Percentiles rank a stretch among this genome's conserved stretches.
Conservation (phyloP, 2,888 invertebrate species). For the Euspilapteryx auroguttella region DNA sequence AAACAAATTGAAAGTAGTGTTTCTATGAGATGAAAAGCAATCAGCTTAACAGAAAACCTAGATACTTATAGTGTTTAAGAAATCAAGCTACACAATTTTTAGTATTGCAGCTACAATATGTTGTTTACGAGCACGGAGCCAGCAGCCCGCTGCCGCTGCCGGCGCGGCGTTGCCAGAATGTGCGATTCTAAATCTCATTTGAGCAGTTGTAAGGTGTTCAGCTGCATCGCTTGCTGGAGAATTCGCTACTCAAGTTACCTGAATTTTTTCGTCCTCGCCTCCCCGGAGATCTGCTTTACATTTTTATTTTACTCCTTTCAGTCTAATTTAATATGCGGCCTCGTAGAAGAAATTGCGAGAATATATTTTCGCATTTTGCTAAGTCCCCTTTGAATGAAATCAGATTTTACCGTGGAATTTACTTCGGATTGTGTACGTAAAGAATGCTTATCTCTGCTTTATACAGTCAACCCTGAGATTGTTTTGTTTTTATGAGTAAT, state of each 20-base stretch:
- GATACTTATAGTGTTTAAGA: too few species aligned
- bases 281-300: slow-evolving; percentile 33
- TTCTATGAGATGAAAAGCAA: too few species aligned
- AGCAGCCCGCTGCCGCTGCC: slow-evolving; percentile 1
- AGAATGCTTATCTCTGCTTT: too few species aligned
- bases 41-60: too few species aligned
- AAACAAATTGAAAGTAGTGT: too few species aligned
- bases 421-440: slow-evolving; percentile 17
- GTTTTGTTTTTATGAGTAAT: too few species aligned
- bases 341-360: slow-evolving; percentile 35
- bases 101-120: too few species aligned
- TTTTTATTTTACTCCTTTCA: slow-evolving; percentile 46
- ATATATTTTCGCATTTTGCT: slow-evolving; percentile 38
- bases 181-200: slow-evolving; percentile 30
- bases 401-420: slow-evolving; percentile 20
- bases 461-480: too few species aligned
- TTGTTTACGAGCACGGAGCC: too few species aligned
- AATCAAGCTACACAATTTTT: too few species aligned
- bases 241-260: slow-evolving; percentile 13
- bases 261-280: slow-evolving; percentile 23
- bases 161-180: slow-evolving; percentile 3
- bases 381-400: slow-evolving; percentile 28
- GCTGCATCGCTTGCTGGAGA: slow-evolving; percentile 18
- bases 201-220: slow-evolving; percentile 17
- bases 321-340: slow-evolving; percentile 47